Conservation (phyloP, 2,888 invertebrate species). For the Papilio demoleus region DNA sequence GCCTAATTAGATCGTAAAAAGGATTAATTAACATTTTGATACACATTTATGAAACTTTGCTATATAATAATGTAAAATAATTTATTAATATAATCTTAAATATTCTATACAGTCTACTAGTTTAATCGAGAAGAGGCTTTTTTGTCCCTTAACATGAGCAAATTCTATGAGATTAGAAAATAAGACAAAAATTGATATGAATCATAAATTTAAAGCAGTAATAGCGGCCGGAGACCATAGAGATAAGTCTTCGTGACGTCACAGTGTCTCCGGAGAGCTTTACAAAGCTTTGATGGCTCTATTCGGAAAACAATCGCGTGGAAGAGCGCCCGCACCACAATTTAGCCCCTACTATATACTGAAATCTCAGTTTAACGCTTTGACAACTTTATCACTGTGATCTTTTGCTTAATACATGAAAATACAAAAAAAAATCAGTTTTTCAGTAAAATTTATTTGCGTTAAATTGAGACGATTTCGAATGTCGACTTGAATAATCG, state of each 20-base stretch:
- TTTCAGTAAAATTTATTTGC: background rate
- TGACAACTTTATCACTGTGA: background rate
- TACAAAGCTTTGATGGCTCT: conserved; percentile 15
- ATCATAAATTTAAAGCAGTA: conserved; percentile 21
- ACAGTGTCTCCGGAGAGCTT: conserved; percentile 9
- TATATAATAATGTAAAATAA: background rate
- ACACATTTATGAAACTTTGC: background rate
- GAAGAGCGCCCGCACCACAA: conserved; percentile 7
- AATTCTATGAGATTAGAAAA: background rate
- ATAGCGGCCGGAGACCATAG: background rate
- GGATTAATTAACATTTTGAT: background rate
- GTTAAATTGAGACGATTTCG: background rate
- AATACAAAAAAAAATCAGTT: background rate
- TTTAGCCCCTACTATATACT: background rate
- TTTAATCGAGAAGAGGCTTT: background rate
- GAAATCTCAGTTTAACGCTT: background rate
- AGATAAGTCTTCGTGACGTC: conserved; percentile 18
- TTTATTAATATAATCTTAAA: no score
- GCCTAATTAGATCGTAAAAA: conserved; percentile 4
- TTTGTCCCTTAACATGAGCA: background rate
- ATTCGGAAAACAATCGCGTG: conserved; percentile 27
- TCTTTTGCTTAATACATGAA: background rate
- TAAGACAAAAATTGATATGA: conserved; percentile 6
- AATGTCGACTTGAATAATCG: background rate
- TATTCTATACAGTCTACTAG: no score